Evolutionary conservation across 2,797 vertebrate species (phyloP).

Genomic region (Coccyzus lansbergi): DNA sequence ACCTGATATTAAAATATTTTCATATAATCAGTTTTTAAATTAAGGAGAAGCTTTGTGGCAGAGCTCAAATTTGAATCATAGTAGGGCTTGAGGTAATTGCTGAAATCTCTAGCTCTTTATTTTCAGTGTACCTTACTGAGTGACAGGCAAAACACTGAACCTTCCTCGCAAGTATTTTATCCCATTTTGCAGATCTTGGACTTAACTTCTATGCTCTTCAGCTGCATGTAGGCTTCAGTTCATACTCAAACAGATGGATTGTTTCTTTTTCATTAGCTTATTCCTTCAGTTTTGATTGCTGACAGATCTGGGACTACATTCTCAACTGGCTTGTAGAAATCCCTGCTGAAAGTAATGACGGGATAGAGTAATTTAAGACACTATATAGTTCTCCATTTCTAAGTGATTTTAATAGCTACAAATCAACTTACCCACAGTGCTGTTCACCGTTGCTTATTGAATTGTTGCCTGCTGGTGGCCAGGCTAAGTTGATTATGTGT

Average conservation of each 20-base stretch:
- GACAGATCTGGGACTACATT: not conserved
- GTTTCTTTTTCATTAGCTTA: constrained; percentile 27
- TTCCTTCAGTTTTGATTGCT: constrained; percentile 6
- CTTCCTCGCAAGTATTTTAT: not conserved
- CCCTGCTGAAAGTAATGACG: constrained; percentile 14
- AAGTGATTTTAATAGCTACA: constrained; percentile 47
- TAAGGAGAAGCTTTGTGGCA: not conserved
- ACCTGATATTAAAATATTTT: not conserved
- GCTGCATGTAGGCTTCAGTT: not conserved
- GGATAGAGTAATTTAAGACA: constrained; percentile 2
- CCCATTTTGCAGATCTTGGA: not conserved
- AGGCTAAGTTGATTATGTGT: constrained; percentile 28
- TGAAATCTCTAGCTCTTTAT: not conserved
- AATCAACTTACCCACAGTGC: constrained; percentile 61
- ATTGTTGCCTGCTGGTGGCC: constrained; percentile 59
- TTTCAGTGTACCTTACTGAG: not conserved
- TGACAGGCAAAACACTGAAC: not conserved
- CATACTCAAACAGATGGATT: not conserved
- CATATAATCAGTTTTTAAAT: not conserved
- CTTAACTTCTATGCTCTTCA: not conserved
- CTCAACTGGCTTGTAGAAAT: not conserved
- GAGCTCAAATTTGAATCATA: not conserved
- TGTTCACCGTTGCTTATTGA: constrained; percentile 30
- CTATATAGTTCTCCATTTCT: constrained; percentile 20
- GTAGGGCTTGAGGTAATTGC: not conserved